phyloP scores from a whole-genome alignment of 2,113 vertebrate species.

The Microcebus murinus region DNA sequence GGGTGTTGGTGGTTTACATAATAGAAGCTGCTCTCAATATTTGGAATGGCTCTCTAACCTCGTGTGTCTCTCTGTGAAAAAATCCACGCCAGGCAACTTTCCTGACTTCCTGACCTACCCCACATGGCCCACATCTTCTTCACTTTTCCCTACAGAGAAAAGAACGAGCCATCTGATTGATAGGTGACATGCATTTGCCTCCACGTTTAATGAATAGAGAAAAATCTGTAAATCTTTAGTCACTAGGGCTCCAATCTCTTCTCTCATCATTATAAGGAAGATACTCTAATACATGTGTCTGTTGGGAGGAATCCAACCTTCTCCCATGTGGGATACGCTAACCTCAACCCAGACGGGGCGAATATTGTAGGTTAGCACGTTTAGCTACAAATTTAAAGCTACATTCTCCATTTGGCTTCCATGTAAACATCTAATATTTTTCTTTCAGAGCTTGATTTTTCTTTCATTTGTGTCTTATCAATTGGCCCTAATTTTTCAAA shows the following conservation, averaged over 20 bases:
- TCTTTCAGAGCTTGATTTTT: not conserved
- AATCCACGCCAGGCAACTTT: not conserved
- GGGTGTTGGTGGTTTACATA: not conserved
- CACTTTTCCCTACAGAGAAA: not conserved
- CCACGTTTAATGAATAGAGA: not conserved
- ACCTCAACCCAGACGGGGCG: fast-evolving
- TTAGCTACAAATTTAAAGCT: not conserved
- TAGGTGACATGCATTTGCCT: not conserved
- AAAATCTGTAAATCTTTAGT: not conserved
- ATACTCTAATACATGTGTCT: not conserved
- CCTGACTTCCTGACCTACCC: not conserved
- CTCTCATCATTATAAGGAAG: not conserved
- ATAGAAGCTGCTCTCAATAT: not conserved
- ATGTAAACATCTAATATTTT: not conserved
- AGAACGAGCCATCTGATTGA: not conserved
- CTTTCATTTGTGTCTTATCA: not conserved
- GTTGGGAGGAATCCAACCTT: not conserved
- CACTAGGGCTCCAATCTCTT: not conserved
- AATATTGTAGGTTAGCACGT: not conserved
- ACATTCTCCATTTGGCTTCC: not conserved
- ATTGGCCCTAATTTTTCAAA: not conserved
- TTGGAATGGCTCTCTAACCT: not conserved
- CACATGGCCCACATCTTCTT: fast-evolving
- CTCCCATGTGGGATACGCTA: fast-evolving
- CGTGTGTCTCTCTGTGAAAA: not conserved